Evolutionary conservation across 2,888 invertebrate species (phyloP).

Genomic region (Caenorhabditis angaria): DNA sequence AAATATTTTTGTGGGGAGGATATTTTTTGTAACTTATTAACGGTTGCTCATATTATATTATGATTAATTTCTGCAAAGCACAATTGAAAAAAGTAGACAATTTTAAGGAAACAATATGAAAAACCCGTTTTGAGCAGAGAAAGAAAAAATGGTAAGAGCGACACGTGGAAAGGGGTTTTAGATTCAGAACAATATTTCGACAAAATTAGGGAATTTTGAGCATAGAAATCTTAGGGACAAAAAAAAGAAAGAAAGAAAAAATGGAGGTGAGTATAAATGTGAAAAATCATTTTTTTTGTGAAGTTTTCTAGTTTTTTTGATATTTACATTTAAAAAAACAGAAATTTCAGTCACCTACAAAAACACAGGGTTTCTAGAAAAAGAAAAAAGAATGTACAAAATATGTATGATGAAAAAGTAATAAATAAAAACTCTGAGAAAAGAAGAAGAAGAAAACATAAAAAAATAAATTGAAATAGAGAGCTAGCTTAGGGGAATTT

Average conservation of each 20-base stretch:
- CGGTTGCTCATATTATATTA: neutral
- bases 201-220: constrained; percentile 14
- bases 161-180: constrained; percentile 1
- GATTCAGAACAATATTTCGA: constrained; percentile 15
- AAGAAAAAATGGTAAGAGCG: constrained; percentile 3
- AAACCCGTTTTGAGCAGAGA: constrained; percentile 5
- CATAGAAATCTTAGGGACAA: constrained; percentile 8
- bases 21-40: neutral
- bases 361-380: constrained; percentile 16
- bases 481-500: neutral
- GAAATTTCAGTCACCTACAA: neutral
- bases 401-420: no score
- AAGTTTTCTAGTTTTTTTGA: constrained; percentile 3
- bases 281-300: neutral
- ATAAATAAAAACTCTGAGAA: no score
- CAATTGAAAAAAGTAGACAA: constrained; percentile 5
- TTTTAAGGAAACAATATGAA: neutral
- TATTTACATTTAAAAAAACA: constrained; percentile 1
- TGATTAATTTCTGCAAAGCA: neutral
- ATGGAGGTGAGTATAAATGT: constrained; percentile 13
- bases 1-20: neutral
- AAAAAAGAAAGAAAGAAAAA: constrained; percentile 2
- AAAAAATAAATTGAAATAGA: neutral
- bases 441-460: neutral
- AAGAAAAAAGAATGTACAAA: constrained; percentile 19